Evolutionary conservation across 2,797 vertebrate species (phyloP).

Genomic region (Poeciliopsis turneri): DNA sequence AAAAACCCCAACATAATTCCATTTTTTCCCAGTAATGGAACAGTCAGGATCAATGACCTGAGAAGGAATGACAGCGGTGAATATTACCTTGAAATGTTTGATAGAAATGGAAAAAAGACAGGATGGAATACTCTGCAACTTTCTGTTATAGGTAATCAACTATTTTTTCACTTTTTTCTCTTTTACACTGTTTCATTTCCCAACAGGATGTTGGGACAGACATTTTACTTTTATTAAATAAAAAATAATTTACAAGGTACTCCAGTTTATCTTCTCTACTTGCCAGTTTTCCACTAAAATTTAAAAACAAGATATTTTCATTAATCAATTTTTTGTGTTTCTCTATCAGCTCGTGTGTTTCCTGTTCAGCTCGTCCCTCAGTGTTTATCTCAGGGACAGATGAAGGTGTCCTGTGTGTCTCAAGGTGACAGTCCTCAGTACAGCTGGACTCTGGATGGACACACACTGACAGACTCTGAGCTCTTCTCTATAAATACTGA

Average conservation of each 20-base stretch:
- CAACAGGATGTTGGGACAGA: too few relatives aligned
- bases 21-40: too few relatives aligned
- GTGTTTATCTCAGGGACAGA: conserved; percentile 21
- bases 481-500: conserved; percentile 30
- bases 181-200: too few relatives aligned
- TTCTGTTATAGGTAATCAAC: too few relatives aligned
- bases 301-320: background rate
- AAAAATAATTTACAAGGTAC: background rate
- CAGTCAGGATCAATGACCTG: too few relatives aligned
- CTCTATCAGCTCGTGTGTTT: conserved; percentile 22
- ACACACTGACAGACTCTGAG: conserved; percentile 38
- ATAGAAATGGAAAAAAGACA: too few relatives aligned
- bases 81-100: too few relatives aligned
- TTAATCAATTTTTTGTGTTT: background rate
- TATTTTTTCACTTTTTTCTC: too few relatives aligned
- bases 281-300: background rate
- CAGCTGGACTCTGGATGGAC: conserved; percentile 64
- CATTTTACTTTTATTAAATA: background rate
- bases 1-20: background rate
- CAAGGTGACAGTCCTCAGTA: conserved; percentile 60
- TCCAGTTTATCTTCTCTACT: background rate
- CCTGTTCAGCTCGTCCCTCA: conserved; percentile 17
- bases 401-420: conserved; percentile 52
- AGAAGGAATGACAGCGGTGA: too few relatives aligned
- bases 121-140: too few relatives aligned